Conservation (phyloP, 1,140 invertebrate species). For the Trissolcus basalis region DNA sequence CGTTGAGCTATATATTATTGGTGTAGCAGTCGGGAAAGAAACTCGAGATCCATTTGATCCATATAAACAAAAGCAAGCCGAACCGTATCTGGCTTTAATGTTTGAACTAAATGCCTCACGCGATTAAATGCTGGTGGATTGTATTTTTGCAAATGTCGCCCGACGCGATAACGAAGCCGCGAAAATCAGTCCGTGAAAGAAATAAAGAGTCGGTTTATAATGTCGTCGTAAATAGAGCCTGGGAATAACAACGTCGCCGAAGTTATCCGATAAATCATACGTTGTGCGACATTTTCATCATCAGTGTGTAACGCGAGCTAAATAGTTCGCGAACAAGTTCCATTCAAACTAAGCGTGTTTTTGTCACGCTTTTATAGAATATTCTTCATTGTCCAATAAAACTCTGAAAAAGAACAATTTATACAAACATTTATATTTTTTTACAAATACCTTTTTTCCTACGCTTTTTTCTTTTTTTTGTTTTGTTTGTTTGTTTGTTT, state of each 20-base stretch:
- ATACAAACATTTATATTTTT: no score
- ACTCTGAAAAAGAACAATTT: not conserved
- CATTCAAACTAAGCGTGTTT: conserved; percentile 15
- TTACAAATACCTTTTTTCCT: not conserved
- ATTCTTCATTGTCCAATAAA: conserved; percentile 4
- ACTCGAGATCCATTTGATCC: conserved; percentile 6
- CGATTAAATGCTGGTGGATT: conserved; percentile 4
- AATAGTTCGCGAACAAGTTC: conserved; percentile 28
- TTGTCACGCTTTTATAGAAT: conserved; percentile 10
- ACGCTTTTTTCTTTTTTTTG: no score
- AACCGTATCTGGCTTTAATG: conserved; percentile 12
- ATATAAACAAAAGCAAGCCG: not conserved
- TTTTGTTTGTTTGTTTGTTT: no score
- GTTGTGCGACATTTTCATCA: conserved; percentile 18
- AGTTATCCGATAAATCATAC: conserved; percentile 40
- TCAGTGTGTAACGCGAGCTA: conserved; percentile 23
- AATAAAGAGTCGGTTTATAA: conserved; percentile 5
- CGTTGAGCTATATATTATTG: conserved; percentile 15
- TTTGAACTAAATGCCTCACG: conserved; percentile 9
- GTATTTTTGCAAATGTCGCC: conserved; percentile 6
- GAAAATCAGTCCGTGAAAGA: not conserved
- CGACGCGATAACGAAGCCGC: not conserved
- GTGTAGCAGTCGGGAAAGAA: conserved; percentile 1
- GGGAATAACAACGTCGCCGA: conserved; percentile 27
- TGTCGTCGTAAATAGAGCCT: conserved; percentile 15